A percentile compares a stretch with the other conserved stretches of the same genome.
phyloP scores from a whole-genome alignment of 1,140 invertebrate genomes.

The Planococcus citri region DNA sequence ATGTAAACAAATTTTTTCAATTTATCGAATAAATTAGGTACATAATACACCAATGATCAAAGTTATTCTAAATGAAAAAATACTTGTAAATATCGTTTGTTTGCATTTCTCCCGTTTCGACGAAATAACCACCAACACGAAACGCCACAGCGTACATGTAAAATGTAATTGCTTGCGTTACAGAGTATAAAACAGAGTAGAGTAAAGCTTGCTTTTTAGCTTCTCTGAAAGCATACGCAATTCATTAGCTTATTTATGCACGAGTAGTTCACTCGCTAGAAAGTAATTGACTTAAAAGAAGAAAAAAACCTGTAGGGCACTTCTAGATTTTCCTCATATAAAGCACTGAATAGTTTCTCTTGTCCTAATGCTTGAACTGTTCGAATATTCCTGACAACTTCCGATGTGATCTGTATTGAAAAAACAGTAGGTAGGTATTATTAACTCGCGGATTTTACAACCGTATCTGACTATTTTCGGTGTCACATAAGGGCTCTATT shows the following conservation, averaged over 20 bases:
- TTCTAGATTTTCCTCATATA: conserved; percentile 43
- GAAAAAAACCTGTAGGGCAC: conserved; percentile 37
- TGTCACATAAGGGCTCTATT: too few species aligned
- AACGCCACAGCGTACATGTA: conserved; percentile 59
- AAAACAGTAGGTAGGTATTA: background rate
- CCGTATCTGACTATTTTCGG: too few species aligned
- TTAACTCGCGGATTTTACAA: too few species aligned
- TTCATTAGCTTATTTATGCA: too few species aligned
- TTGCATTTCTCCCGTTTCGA: conserved; percentile 43
- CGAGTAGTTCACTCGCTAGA: background rate
- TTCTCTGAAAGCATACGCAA: conserved; percentile 33
- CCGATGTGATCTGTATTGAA: conserved; percentile 62
- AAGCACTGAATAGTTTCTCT: conserved; percentile 49
- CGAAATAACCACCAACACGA: conserved; percentile 57
- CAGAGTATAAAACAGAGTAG: conserved; percentile 52
- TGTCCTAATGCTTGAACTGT: conserved; percentile 61
- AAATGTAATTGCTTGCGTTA: conserved; percentile 56
- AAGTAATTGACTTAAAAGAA: background rate
- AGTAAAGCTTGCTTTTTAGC: conserved; percentile 46
- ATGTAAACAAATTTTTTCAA: conserved; percentile 29
- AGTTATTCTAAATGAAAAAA: background rate
- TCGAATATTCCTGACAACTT: conserved; percentile 61
- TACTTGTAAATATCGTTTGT: conserved; percentile 53
- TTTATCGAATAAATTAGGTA: conserved; percentile 50
- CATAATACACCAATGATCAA: conserved; percentile 30